A percentile compares a stretch with the other conserved stretches of the same genome.
phyloP scores from a whole-genome alignment of 2,797 vertebrate species.

The Chelon labrosus region DNA sequence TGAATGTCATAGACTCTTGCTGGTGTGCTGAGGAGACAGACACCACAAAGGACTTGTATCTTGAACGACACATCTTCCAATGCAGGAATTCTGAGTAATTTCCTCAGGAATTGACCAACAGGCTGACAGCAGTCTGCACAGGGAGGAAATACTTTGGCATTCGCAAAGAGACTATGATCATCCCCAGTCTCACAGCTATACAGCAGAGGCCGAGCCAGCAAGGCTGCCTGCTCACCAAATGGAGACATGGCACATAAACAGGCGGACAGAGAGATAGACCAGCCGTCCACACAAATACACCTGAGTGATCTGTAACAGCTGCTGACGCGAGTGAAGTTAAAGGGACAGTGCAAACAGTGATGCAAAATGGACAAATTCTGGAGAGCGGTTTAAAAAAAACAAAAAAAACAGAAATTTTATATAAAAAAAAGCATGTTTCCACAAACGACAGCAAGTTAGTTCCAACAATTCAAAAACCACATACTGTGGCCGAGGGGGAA shows the following conservation, averaged over 20 bases:
- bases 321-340: neutral
- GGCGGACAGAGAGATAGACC: neutral
- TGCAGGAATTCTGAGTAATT: slow-evolving; percentile 65
- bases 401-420: too few species aligned
- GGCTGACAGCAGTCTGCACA: slow-evolving; percentile 35
- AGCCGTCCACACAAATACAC: neutral
- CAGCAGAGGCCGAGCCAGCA: neutral
- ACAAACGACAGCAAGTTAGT: neutral
- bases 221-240: slow-evolving; percentile 4
- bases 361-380: neutral
- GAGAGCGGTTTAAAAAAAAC: too few species aligned
- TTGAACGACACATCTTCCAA: slow-evolving; percentile 27
- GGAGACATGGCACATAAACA: slow-evolving; percentile 3
- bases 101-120: slow-evolving; percentile 70
- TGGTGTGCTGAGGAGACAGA: neutral
- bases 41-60: neutral
- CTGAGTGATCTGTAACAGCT: neutral
- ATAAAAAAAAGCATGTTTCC: neutral
- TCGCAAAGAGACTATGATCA: slow-evolving; percentile 17
- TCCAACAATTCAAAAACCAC: neutral
- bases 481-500: neutral
- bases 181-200: neutral
- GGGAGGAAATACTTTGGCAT: slow-evolving; percentile 69
- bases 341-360: neutral
- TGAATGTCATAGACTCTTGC: neutral